Base-by-base conservation (phyloP, 2,797 vertebrate genomes). In the Rhinophrynus dorsalis region DNA sequence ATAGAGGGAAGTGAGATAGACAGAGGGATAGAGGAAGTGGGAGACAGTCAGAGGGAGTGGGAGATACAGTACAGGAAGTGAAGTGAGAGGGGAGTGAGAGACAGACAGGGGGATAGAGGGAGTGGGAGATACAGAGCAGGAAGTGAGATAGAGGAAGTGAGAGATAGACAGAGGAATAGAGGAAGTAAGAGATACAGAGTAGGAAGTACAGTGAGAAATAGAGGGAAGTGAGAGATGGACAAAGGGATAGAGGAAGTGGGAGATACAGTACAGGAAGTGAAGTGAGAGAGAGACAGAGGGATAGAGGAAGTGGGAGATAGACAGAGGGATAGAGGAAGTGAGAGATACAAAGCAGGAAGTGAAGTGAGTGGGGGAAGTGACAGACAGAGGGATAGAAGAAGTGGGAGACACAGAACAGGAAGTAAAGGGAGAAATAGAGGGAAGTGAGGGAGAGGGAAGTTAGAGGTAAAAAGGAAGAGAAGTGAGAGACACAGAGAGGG, bases 251-350 rank as follows among this genome's bases (percentile, higher is more conserved):
- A 9, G 15, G 11, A 6, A 1, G 6, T 44, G 40, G 2, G 2
- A 44, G 40, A 44, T 44, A 6, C 13, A 48, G 20, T 11, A 45
- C 2, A 3, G 20, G n/a, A n/a, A n/a, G n/a, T n/a, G n/a, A n/a
- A n/a, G n/a, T n/a, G n/a, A n/a, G n/a, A n/a, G n/a, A n/a, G n/a
- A n/a, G n/a, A n/a, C n/a, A n/a, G n/a, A n/a, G n/a, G n/a, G n/a
- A n/a, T n/a, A n/a, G n/a, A n/a, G n/a, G n/a, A n/a, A n/a, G n/a
- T n/a, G n/a, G n/a, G n/a, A n/a, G n/a, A n/a, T n/a, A n/a, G n/a
- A n/a, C n/a, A n/a, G n/a, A n/a, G n/a, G n/a, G n/a, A n/a, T n/a
- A 72, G 77, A 2, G 13, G 78, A 61, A 75, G 76, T 78, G 50
- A 32, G 26, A 20, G n/a, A 9, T 1, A 45, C 0, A 30, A 11